Conservation (phyloP, 2,113 vertebrate species). For the Microtus montanus region DNA sequence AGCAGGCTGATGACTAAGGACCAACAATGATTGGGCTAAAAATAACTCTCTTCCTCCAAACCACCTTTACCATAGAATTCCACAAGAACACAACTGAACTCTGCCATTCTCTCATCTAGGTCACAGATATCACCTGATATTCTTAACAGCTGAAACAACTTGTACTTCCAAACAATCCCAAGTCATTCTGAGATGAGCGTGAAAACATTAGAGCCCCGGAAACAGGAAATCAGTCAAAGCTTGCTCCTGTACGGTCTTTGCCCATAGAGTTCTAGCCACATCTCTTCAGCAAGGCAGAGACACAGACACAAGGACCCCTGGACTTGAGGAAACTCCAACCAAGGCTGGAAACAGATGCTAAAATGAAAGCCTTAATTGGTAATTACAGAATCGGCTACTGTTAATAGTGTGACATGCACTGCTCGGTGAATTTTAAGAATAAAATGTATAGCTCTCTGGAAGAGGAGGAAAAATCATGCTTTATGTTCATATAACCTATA, state of each 20-base stretch:
- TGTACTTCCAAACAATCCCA: background rate
- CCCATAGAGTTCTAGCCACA: background rate
- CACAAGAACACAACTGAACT: conserved; percentile 11
- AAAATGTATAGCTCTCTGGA: background rate
- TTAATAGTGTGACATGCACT: background rate
- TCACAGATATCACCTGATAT: background rate
- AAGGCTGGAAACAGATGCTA: background rate
- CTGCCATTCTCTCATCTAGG: background rate
- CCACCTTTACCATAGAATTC: background rate
- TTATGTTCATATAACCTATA: background rate
- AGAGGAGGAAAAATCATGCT: background rate
- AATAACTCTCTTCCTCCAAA: background rate
- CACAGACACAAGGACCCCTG: background rate
- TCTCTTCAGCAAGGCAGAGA: background rate
- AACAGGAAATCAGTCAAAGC: background rate
- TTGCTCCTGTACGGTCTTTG: background rate
- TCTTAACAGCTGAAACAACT: background rate
- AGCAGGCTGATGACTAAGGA: background rate
- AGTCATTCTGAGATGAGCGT: background rate
- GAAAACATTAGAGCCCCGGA: background rate
- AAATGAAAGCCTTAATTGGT: background rate
- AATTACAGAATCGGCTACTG: background rate
- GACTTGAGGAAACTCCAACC: background rate
- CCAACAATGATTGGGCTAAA: conserved; percentile 7
- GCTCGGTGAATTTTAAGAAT: background rate